Conservation (phyloP, 1,140 invertebrate species). For the Lordiphosa collinella region DNA sequence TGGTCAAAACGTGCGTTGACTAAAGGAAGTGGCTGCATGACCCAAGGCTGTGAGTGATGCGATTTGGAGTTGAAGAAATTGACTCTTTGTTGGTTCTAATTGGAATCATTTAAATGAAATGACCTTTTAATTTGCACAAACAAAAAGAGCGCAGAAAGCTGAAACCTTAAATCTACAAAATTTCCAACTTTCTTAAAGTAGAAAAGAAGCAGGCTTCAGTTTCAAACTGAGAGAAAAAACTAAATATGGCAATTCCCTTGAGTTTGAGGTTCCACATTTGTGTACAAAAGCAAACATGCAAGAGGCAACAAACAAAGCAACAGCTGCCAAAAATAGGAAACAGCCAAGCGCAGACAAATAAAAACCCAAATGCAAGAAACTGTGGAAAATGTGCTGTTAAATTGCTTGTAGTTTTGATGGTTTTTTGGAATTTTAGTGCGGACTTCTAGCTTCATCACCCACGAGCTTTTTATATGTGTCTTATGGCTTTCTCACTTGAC, state of each 20-base stretch:
- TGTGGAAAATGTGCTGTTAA: neutral
- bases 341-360: neutral
- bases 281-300: conserved; percentile 19
- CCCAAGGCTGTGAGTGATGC: no score
- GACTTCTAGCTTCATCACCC: neutral
- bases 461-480: no score
- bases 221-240: neutral
- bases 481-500: no score
- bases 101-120: no score
- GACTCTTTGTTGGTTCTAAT: no score
- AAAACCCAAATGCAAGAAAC: neutral
- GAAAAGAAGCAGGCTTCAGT: neutral
- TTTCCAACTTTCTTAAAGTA: no score
- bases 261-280: neutral
- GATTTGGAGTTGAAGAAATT: no score
- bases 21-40: no score
- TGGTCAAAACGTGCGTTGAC: conserved; percentile 24
- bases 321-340: conserved; percentile 26
- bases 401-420: neutral
- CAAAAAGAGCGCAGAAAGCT: neutral
- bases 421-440: conserved; percentile 1
- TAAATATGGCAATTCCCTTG: conserved; percentile 11
- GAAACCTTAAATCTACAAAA: conserved; percentile 1
- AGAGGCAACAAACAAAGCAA: conserved; percentile 26
- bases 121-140: no score